Evolutionary conservation across 2,888 invertebrate species (phyloP).

Genomic region (Cenopis cana): DNA sequence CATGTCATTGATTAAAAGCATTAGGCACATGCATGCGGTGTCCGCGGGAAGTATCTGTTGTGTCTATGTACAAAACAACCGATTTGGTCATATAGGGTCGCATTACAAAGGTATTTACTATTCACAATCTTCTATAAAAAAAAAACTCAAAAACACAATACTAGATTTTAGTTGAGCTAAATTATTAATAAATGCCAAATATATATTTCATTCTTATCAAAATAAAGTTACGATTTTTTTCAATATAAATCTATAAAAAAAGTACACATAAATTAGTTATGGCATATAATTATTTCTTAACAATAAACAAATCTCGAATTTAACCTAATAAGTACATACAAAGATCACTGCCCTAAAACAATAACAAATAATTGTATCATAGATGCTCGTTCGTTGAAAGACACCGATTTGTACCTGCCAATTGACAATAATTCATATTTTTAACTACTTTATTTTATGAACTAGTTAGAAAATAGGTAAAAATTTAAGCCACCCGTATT

Average conservation of each 20-base stretch:
- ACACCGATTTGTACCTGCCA: neutral
- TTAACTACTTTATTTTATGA: no score
- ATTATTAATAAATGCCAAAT: constrained; percentile 69
- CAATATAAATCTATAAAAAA: constrained; percentile 73
- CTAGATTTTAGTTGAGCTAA: constrained; percentile 75
- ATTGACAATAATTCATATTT: neutral
- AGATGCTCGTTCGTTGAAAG: neutral
- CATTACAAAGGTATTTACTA: constrained; percentile 2
- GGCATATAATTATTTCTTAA: constrained; percentile 79
- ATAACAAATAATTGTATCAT: constrained; percentile 19
- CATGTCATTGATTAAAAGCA: constrained; percentile 39
- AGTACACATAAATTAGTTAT: constrained; percentile 80
- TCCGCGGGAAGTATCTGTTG: constrained; percentile 10
- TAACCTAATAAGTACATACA: constrained; percentile 80
- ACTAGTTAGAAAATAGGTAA: no score
- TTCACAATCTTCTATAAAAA: constrained; percentile 20
- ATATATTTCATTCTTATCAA: constrained; percentile 55
- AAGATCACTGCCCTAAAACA: constrained; percentile 53
- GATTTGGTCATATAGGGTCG: constrained; percentile 19
- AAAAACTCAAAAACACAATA: constrained; percentile 45
- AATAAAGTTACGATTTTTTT: constrained; percentile 60
- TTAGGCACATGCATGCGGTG: constrained; percentile 38
- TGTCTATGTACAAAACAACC: constrained; percentile 26
- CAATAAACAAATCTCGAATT: constrained; percentile 67
- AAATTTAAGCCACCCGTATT: no score